Base-by-base conservation (phyloP, 2,888 invertebrate species). In the Stenchaetothrips biformis region DNA sequence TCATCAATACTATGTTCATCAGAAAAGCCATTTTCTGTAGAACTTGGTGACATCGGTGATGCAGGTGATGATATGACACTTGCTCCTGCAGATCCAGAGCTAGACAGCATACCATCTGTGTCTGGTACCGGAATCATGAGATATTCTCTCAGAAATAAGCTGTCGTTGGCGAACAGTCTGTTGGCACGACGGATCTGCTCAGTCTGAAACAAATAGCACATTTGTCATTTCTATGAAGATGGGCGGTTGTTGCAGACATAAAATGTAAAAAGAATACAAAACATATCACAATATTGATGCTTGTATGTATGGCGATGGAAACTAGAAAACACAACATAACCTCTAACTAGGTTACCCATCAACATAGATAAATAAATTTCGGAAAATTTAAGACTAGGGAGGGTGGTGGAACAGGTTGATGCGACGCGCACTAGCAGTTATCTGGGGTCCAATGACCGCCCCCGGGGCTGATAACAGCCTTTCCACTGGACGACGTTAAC, bases 101-200 rank as follows among this genome's bases (percentile, higher is more conserved):
- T 83, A 80, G 82, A 80, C 27, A 85, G 84, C 84, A 89, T 90
- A 84, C 89, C 90, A 82, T 90, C 91, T 84, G 92, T 91, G 86
- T 90, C 90, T 82, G 91, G 90, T 82, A 93, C 91, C 81, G 97
- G 97, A 86, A 98, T 95, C 86, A 96, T 89, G 84, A 98, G 89
- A 88, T 92, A 92, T 87, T 96, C 95, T 83, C 96, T 91, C 85
- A 97, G 90, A 89, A 96, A 97, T 86, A 97, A 90, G 89, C 96
- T 97, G 87, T 98, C 97, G 80, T 95, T 92, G 59, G 96, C 95
- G 90, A 96, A 98, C 82, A 98, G 89, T 85, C 95, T 92, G 88
- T 98, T 98, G 81, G 93, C 94, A 85, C 97, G 90, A 85, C 97
- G 92, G 86, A 98, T 95, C 88, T 96, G 95, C 89, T 97, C 97